phyloP scores from a whole-genome alignment of 2,888 invertebrate genomes.

The Quadriops clusia region DNA sequence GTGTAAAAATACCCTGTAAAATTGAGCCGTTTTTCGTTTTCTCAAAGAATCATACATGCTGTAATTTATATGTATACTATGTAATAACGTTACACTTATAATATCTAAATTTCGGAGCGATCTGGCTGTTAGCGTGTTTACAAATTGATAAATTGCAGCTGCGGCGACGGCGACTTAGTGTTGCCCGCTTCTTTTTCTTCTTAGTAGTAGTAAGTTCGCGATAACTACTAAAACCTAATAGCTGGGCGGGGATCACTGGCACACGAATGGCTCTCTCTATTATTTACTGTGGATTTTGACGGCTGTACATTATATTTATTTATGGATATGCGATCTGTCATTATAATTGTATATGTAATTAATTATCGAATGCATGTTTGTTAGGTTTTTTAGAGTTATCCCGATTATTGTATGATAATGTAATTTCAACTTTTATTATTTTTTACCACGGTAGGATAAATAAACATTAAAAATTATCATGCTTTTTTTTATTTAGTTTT shows the following conservation, averaged over 20 bases:
- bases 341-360: constrained; percentile 20
- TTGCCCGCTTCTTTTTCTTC: neutral
- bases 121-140: constrained; percentile 20
- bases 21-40: constrained; percentile 37
- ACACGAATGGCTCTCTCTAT: constrained; percentile 14
- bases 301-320: constrained; percentile 36
- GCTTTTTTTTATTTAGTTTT: constrained; percentile 11
- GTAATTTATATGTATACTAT: constrained; percentile 25
- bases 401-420: constrained; percentile 34
- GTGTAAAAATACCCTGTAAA: constrained; percentile 36
- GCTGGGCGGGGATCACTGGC: constrained; percentile 40
- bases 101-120: constrained; percentile 25
- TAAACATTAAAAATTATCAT: constrained; percentile 16
- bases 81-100: constrained; percentile 14
- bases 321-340: constrained; percentile 33
- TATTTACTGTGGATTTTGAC: constrained; percentile 19
- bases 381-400: constrained; percentile 27
- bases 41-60: constrained; percentile 24
- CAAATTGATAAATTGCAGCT: constrained; percentile 10
- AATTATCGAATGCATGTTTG: constrained; percentile 36
- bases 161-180: constrained; percentile 8
- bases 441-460: constrained; percentile 36
- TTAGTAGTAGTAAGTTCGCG: too few relatives aligned
- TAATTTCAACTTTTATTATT: constrained; percentile 37
- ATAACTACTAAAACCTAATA: too few relatives aligned